phyloP scores from a whole-genome alignment of 2,888 invertebrate species.

The Trilocha varians region DNA sequence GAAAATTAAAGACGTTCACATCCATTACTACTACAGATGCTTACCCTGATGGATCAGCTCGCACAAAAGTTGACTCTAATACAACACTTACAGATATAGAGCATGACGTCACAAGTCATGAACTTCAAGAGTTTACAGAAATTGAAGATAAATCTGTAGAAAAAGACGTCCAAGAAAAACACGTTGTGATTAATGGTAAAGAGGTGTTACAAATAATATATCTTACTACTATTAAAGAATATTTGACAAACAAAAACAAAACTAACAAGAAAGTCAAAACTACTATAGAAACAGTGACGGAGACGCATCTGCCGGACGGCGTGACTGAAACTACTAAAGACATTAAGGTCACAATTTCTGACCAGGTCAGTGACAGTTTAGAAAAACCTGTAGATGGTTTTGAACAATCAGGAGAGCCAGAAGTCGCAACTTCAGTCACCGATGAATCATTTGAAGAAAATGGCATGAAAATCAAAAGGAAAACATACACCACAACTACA shows the following conservation, averaged over 20 bases:
- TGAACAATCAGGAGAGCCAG: constrained; percentile 30
- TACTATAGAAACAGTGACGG: constrained; percentile 51
- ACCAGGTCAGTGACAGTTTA: constrained; percentile 28
- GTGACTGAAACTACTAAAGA: constrained; percentile 58
- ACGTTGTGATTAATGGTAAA: constrained; percentile 40
- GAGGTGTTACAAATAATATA: constrained; percentile 47
- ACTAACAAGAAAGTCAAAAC: constrained; percentile 52
- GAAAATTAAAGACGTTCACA: constrained; percentile 52
- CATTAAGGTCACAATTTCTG: constrained; percentile 49
- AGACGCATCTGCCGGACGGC: constrained; percentile 47
- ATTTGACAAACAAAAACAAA: constrained; percentile 38
- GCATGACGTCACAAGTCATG: constrained; percentile 31
- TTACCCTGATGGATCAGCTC: constrained; percentile 61
- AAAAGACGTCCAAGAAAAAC: constrained; percentile 42
- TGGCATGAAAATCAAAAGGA: constrained; percentile 38
- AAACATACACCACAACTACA: constrained; percentile 38
- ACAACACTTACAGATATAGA: constrained; percentile 50
- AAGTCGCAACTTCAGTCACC: constrained; percentile 31
- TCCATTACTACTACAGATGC: constrained; percentile 52
- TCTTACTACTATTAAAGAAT: constrained; percentile 50
- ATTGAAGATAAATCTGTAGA: constrained; percentile 43
- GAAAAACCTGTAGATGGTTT: constrained; percentile 30
- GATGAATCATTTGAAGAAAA: constrained; percentile 36
- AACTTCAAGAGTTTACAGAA: constrained; percentile 38
- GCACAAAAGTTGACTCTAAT: constrained; percentile 51